Evolutionary conservation across 2,113 vertebrate genomes (phyloP), one percentile per base, ranked within the genome.

Genomic region (Larimichthys polyactis): DNA sequence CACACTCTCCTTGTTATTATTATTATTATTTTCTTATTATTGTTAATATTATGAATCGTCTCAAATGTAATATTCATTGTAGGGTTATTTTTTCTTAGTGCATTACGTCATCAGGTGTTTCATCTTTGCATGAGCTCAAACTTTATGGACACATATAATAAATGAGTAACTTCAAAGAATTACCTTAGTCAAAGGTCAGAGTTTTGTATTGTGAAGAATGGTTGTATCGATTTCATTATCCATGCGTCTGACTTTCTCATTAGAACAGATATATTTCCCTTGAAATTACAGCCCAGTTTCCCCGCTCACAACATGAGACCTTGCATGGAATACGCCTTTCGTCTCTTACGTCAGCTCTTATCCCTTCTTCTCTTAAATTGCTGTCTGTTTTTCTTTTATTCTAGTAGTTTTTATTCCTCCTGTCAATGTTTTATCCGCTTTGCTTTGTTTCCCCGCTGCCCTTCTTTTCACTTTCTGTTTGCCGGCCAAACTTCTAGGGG

Each of bases 181-280:
- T 32, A 10, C 19, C 11, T 27, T 14, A 29, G 15, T 12, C 8
- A 60, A 54, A 44, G 22, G 10, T 16, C 9, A 32, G 46, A 44
- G 24, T 17, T 17, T 17, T 46, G 6, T 10, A 6, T 59, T 32
- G n/a, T 2, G 66, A n/a, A 20, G 49, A 71, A 52, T 12, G 57
- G 44, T 24, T 55, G 7, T 27, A 49, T 22, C 69, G 16, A 60
- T 71, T 72, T 71, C 32, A 79, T 75, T 73, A 64, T 66, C 43
- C 24, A 43, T 60, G 29, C 60, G 22, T 54, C 22, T 69, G 55
- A 46, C 19, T 55, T 20, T 59, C 11, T 70, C 40, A 73, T 80
- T 73, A 67, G 43, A 68, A 68, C 12, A 27, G 68, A 44, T 52
- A 32, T 24, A 71, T 68, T 75, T 57, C 64, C 58, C 29, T 69